These are phyloP conservation scores for Meiosimyza decipiens DNA, from an alignment of 2,888 invertebrate genomes.

Conservation along the genomic window DNA sequence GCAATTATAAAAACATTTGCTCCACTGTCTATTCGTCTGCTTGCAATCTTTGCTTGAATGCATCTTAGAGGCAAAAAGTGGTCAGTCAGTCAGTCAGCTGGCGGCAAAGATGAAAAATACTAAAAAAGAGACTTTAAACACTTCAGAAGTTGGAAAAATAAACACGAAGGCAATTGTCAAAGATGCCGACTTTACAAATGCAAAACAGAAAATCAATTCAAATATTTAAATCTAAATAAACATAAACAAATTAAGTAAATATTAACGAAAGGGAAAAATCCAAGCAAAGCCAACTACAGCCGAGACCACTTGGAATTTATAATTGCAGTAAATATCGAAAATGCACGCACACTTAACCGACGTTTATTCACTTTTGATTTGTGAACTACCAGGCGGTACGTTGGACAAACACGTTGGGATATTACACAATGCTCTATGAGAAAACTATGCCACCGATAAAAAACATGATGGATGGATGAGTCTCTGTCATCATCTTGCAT, in stretches of 20 bases:
- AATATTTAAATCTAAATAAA: conserved; percentile 29
- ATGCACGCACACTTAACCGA: conserved; percentile 3
- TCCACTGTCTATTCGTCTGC: too few species aligned
- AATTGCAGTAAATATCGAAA: conserved; percentile 13
- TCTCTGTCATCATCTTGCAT: too few species aligned
- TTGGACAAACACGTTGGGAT: too few species aligned
- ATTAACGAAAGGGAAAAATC: neutral
- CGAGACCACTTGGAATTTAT: conserved; percentile 22
- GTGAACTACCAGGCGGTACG: too few species aligned
- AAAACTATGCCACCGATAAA: too few species aligned
- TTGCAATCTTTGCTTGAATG: conserved; percentile 18
- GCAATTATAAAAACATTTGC: too few species aligned
- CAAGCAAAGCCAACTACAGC: neutral
- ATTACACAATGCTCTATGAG: too few species aligned
- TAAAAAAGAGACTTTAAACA: conserved; percentile 41
- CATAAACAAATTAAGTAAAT: conserved; percentile 26
- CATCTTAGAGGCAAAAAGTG: conserved; percentile 39
- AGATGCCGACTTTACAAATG: conserved; percentile 44
- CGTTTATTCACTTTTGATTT: conserved; percentile 33
- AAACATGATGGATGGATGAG: too few species aligned
- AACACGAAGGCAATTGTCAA: conserved; percentile 31
- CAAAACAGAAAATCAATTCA: conserved; percentile 37
- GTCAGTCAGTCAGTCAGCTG: conserved; percentile 37
- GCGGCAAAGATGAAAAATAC: conserved; percentile 26
- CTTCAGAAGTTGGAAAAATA: conserved; percentile 5